phyloP scores from a whole-genome alignment of 2,888 invertebrate genomes.

The Caenorhabditis wallacei region DNA sequence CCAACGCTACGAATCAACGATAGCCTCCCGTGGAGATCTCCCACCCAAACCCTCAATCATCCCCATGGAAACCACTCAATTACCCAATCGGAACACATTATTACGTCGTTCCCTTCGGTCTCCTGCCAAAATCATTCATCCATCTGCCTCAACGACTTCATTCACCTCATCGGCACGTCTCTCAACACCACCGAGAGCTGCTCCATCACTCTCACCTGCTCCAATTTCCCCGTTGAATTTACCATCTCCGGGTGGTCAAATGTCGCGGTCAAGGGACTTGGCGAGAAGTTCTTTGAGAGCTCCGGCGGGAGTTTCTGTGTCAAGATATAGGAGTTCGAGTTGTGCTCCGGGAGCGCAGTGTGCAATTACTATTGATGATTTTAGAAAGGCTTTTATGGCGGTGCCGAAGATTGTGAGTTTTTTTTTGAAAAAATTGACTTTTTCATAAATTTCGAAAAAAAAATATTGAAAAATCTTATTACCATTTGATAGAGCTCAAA shows the following conservation, averaged over 20 bases:
- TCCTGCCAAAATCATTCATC: slow-evolving; percentile 58
- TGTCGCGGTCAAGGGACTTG: slow-evolving; percentile 11
- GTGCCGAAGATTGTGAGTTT: slow-evolving; percentile 64
- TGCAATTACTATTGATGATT: slow-evolving; percentile 66
- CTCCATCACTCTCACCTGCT: slow-evolving; percentile 3
- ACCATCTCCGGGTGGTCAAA: background rate
- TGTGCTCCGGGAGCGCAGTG: slow-evolving; percentile 50
- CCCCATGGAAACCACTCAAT: slow-evolving; percentile 24
- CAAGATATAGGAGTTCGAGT: slow-evolving; percentile 52
- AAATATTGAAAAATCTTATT: too few species aligned
- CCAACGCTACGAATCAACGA: slow-evolving; percentile 53
- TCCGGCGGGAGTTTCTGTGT: slow-evolving; percentile 41
- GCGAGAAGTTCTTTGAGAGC: slow-evolving; percentile 29
- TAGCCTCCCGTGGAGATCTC: slow-evolving; percentile 57
- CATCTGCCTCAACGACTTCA: slow-evolving; percentile 39
- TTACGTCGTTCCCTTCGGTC: slow-evolving; percentile 54
- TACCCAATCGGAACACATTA: slow-evolving; percentile 36
- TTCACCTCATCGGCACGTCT: slow-evolving; percentile 48
- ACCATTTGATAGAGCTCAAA: too few species aligned
- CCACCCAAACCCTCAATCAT: slow-evolving; percentile 51
- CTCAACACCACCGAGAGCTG: slow-evolving; percentile 52
- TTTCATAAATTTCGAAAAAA: background rate
- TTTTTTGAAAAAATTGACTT: background rate
- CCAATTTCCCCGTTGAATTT: slow-evolving; percentile 1
- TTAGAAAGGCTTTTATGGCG: slow-evolving; percentile 60